Evolutionary conservation across 2,888 invertebrate genomes (phyloP), one percentile per base, ranked within the genome.

Genomic region (Anthrax anthrax): DNA sequence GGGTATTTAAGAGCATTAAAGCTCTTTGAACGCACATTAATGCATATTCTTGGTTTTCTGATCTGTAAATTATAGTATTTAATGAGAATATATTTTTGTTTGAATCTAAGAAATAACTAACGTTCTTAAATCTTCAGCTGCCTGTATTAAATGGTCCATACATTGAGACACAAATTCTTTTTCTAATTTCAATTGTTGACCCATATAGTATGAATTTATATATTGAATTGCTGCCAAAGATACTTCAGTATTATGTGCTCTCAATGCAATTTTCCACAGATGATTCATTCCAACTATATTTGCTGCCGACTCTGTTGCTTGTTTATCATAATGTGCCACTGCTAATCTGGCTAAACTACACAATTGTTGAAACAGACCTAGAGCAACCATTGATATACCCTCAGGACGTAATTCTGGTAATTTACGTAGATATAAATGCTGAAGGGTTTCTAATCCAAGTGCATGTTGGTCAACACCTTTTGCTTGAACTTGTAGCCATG

Each of bases 211-310:
- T 60, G 84, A 84, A 65, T 94, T 95, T 47, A 95, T 75, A 63
- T 91, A 91, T 62, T 92, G 90, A 56, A 94, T 94, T 1, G 94
- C 92, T 4, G 91, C 86, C 80, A 92, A 81, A 53, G 91, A 91
- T 2, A 95, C 94, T 61, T 94, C 92, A 68, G 91, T 91, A 62
- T 86, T 91, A 54, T 83, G 83, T 2, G 94, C 92, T 54, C 86
- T 73, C 5, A 95, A 71, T 0, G 94, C 94, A 50, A 95, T 91
- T 65, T 87, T 87, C 92, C 94, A 95, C 55, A 94, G 71, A 57
- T 92, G 90, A 65, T 89, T 87, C 86, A 94, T 92, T 14, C 90
- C 91, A 14, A 87, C 76, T 27, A 81, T 79, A 66, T 83, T 81
- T 5, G 64, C 58, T 4, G 52, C 42, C 52, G 70, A 60, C 18